phyloP scores from a whole-genome alignment of 2,888 invertebrate species.

The Micoletzkya japonica region DNA sequence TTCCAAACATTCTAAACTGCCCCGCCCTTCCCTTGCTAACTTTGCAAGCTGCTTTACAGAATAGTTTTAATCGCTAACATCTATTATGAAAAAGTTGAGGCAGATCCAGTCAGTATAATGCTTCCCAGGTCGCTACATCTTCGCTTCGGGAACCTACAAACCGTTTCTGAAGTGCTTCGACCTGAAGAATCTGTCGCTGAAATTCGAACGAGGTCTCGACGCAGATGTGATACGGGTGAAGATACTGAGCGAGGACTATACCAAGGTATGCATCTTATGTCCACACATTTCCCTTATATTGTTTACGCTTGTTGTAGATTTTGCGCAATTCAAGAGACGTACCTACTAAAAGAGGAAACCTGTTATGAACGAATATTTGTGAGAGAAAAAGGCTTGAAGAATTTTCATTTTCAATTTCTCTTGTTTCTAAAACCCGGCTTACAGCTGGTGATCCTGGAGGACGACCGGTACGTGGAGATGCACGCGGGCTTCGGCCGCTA shows the following conservation, averaged over 20 bases:
- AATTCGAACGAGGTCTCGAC: constrained; percentile 96
- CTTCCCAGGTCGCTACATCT: constrained; percentile 76
- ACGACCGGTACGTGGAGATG: constrained; percentile 89
- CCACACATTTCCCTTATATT: neutral
- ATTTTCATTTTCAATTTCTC: too few species aligned
- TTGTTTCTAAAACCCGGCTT: constrained; percentile 59
- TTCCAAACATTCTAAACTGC: too few species aligned
- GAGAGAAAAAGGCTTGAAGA: too few species aligned
- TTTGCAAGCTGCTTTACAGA: too few species aligned
- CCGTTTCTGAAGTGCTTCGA: constrained; percentile 94
- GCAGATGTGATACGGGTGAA: constrained; percentile 92
- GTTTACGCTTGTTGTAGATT: too few species aligned
- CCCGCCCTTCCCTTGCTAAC: too few species aligned
- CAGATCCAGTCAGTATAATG: too few species aligned
- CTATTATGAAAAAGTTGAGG: neutral
- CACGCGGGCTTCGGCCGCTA: constrained; percentile 91
- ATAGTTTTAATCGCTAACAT: too few species aligned
- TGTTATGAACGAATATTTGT: too few species aligned
- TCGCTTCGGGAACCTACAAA: constrained; percentile 85
- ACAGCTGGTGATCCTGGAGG: constrained; percentile 85
- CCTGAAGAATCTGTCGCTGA: constrained; percentile 89
- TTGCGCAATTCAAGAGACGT: too few species aligned
- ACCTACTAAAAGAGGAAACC: too few species aligned
- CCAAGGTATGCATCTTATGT: constrained; percentile 76
- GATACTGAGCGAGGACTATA: constrained; percentile 90